Percentiles rank a stretch among this genome's conserved stretches.
Evolutionary conservation across 2,113 vertebrate genomes (phyloP).

Genomic region (Asarcornis scutulata): DNA sequence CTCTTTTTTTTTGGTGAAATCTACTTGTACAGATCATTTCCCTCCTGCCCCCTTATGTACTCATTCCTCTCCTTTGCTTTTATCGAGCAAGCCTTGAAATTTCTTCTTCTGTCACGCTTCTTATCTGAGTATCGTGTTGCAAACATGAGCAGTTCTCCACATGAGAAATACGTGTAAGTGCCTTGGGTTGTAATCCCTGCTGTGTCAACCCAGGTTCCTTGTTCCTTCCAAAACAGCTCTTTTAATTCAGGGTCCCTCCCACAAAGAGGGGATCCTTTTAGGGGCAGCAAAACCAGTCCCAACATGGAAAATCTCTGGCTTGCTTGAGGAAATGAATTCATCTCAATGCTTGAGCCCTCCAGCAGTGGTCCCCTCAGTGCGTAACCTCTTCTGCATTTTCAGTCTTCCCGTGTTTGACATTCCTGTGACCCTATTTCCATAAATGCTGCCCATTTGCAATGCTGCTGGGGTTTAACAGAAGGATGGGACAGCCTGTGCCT

Average conservation of each 20-base stretch:
- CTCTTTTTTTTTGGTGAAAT: background rate
- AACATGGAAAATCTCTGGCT: background rate
- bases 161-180: background rate
- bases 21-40: background rate
- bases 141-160: background rate
- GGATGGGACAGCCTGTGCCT: background rate
- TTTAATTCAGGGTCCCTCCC: background rate
- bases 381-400: background rate
- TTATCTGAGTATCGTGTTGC: background rate
- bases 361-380: fast-evolving
- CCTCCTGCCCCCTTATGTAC: background rate
- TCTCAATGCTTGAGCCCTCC: background rate
- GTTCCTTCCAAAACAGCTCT: background rate
- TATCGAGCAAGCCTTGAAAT: background rate
- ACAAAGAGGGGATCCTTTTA: background rate
- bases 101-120: fast-evolving
- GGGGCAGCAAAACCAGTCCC: background rate
- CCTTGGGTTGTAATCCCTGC: background rate
- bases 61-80: background rate
- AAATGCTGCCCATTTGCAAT: background rate
- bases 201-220: background rate
- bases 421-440: background rate
- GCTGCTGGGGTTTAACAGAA: fast-evolving
- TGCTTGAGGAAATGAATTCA: background rate
- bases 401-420: background rate